Evolutionary conservation across 2,888 invertebrate species (phyloP), one percentile per base, ranked within the genome.

Genomic region (Pomacea canaliculata): DNA sequence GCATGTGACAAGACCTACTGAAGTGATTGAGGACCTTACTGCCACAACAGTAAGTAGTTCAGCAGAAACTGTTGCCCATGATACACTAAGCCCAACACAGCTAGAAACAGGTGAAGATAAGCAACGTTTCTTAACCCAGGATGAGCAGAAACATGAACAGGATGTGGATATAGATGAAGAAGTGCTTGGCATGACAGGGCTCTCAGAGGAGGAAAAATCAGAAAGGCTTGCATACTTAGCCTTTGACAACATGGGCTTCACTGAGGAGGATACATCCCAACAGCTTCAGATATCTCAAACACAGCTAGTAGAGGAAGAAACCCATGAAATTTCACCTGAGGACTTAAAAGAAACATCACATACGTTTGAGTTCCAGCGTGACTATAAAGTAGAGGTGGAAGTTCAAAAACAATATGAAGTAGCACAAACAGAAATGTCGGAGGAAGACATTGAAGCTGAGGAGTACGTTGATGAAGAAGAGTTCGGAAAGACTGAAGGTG

Each of bases 231-330:
- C 82, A 74, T 83, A 83, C 60, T 83, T 90, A 92, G 93, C 84
- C 91, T 91, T 90, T 85, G 91, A 91, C 79, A 91, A 91, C 80
- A 89, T 89, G 78, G 91, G 84, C 7, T 91, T 91, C 85, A 88
- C 88, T 48, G 90, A 89, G 68, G 87, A 85, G 56, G 88, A 88
- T 49, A 71, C 59, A 12, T 46, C 60, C 16, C 56, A n/a, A 18
- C 48, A 37, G 63, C 48, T 16, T 60, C 70, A 49, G 71, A 68
- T 74, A 23, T 37, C 7, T 19, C 69, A 16, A 18, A 49, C 37
- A 19, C 67, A 37, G 59, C 75, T 79, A 46, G 46, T 77, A 16
- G 80, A 76, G 73, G 79, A 83, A 62, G 82, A 80, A 56, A 81
- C 80, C 46, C 77, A 79, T 23, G 84, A 85, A 76, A 86, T 87